These are phyloP conservation scores for Conomelus anceps DNA, from an alignment of 2,888 invertebrate species.

Conservation along the genomic window DNA sequence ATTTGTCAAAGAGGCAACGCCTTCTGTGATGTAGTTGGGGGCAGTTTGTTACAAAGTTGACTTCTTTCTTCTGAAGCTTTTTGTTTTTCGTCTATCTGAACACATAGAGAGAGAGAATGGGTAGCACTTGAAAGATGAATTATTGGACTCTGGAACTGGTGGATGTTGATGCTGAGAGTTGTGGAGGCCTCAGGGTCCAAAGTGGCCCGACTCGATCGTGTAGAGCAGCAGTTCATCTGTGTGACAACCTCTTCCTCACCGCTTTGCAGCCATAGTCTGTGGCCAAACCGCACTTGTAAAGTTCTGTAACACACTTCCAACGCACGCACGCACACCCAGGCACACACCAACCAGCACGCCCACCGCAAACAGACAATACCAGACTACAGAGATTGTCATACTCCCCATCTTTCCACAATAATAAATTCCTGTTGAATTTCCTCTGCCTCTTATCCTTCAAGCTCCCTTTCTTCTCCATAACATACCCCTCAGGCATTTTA, in stretches of 20 bases:
- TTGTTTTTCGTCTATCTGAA: neutral
- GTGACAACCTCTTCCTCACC: neutral
- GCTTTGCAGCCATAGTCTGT: neutral
- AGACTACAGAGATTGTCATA: neutral
- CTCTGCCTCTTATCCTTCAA: conserved; percentile 14
- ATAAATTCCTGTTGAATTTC: conserved; percentile 17
- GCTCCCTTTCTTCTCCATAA: neutral
- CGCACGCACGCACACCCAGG: conserved; percentile 6
- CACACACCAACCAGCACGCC: neutral
- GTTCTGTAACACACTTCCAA: neutral
- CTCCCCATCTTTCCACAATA: conserved; percentile 4
- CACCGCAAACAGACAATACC: neutral
- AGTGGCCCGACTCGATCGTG: neutral
- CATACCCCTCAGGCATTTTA: conserved; percentile 7
- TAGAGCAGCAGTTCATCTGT: neutral
- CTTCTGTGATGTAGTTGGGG: neutral
- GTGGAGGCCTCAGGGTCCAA: neutral
- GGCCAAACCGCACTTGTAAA: neutral
- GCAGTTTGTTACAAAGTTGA: neutral
- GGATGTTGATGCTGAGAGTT: too few species aligned
- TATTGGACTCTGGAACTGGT: neutral
- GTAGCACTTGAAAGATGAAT: neutral
- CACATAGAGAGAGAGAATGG: neutral
- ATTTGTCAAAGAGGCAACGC: neutral
- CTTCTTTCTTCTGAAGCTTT: neutral